Percentiles rank a stretch among this genome's conserved stretches.
phyloP scores from a whole-genome alignment of 1,140 invertebrate species.

The Cheumatopsyche charites region DNA sequence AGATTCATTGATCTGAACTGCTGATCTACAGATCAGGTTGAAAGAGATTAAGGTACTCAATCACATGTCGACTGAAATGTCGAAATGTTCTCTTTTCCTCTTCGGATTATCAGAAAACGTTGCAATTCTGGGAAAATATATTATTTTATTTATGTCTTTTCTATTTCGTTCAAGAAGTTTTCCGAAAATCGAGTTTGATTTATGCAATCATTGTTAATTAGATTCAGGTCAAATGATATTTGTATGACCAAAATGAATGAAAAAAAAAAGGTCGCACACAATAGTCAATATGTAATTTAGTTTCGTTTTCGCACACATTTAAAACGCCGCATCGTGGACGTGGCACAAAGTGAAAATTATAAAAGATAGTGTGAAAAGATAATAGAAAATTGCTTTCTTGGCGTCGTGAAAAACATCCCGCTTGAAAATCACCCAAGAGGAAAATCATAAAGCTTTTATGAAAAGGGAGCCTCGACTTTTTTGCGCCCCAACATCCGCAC shows the following conservation, averaged over 20 bases:
- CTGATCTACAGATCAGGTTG: background rate
- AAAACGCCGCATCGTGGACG: background rate
- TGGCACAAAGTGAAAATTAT: constrained; percentile 22
- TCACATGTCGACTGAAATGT: constrained; percentile 1
- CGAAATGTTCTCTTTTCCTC: background rate
- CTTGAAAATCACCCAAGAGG: constrained; percentile 19
- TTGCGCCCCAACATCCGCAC: background rate
- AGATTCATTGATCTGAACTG: background rate
- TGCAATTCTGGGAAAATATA: too few species aligned
- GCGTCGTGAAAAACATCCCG: constrained; percentile 32
- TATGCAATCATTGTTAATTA: too few species aligned
- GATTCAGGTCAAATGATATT: too few species aligned
- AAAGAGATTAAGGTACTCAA: constrained; percentile 7
- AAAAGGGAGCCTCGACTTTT: background rate
- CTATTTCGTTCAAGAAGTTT: too few species aligned
- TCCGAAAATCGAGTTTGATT: too few species aligned
- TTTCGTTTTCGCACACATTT: too few species aligned
- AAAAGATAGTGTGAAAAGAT: constrained; percentile 34
- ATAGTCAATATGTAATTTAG: too few species aligned
- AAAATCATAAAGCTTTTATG: constrained; percentile 28
- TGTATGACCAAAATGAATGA: too few species aligned
- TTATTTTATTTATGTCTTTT: too few species aligned
- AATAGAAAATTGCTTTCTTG: constrained; percentile 41
- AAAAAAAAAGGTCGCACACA: too few species aligned
- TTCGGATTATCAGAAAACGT: background rate